Conservation (phyloP, 1,140 invertebrate species). For the Steinernema feltiae region DNA sequence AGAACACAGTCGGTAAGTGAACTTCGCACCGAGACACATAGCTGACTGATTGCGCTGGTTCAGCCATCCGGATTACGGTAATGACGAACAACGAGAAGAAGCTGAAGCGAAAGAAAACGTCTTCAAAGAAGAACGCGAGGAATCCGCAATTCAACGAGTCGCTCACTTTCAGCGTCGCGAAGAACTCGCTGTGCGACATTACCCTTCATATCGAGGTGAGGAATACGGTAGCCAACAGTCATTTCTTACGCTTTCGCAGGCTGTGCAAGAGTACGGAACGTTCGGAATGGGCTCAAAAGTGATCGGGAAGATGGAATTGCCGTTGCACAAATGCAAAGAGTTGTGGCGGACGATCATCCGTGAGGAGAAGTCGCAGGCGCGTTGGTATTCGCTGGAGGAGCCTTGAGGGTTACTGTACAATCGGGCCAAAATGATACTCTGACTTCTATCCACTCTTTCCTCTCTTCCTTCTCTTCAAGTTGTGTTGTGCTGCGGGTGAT, state of each 20-base stretch:
- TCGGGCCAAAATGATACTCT: neutral
- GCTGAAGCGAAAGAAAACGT: slow-evolving; percentile 63
- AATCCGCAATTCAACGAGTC: slow-evolving; percentile 64
- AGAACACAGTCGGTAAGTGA: slow-evolving; percentile 1
- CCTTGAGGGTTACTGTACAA: slow-evolving; percentile 27
- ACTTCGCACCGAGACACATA: neutral
- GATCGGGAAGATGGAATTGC: slow-evolving; percentile 47
- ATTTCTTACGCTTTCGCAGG: slow-evolving; percentile 32
- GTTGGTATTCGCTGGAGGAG: slow-evolving; percentile 54
- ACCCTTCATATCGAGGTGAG: slow-evolving; percentile 62
- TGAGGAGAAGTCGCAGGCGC: slow-evolving; percentile 54
- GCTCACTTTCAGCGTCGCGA: slow-evolving; percentile 62
- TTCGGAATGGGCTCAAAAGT: slow-evolving; percentile 52
- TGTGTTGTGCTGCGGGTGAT: slow-evolving; percentile 9
- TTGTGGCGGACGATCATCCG: slow-evolving; percentile 54
- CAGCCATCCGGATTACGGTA: slow-evolving; percentile 62
- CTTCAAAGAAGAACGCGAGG: slow-evolving; percentile 62
- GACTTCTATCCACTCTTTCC: neutral
- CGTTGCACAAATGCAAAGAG: slow-evolving; percentile 53
- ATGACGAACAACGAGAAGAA: slow-evolving; percentile 60
- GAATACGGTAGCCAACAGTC: slow-evolving; percentile 34
- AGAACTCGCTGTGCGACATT: slow-evolving; percentile 61
- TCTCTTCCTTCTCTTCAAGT: neutral
- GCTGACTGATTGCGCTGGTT: slow-evolving; percentile 39
- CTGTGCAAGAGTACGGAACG: slow-evolving; percentile 53